Base-by-base conservation (phyloP, 2,113 vertebrate genomes). In the Clarias macrocephalus region DNA sequence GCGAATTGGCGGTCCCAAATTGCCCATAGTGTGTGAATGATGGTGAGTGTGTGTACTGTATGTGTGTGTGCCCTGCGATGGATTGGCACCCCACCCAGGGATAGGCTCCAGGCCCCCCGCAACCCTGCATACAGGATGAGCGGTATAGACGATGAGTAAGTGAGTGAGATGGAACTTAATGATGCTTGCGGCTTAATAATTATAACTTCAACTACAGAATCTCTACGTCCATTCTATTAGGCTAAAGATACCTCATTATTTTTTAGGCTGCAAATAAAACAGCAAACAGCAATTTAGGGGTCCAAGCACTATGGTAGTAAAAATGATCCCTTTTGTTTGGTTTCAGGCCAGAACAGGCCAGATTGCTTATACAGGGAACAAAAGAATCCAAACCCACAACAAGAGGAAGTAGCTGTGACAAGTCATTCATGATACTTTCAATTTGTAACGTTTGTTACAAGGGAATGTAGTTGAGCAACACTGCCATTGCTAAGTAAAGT, bases 301-400 rank as follows among this genome's bases (percentile, higher is more conserved):
- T 72, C 3, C 68, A 37, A 37, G 30, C 16, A 70, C 28, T 70
- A 19, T 37, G 37, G 19, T 19, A 42, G 18, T 23, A 42, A 73
- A 48, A 23, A 23, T 21, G 16, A 70, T 70, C 66, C 3, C 10
- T 10, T 63, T 66, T 66, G 11, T 28, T 28, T 10, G 63, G 11
- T 66, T 66, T 11, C 63, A 25, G 42, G 42, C 28, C 63, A 28
- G n/a, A 48, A n/a, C 48, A 80, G 54, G 18, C 48, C 48, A 48
- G 48, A 48, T 48, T 48, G 48, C 6, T 33, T 60, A 92, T 10
- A 63, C 93, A 94, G 3, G 37, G 82, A 23, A 94, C 82, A 1
- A 85, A 0, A 1, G 80, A 87, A 2, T 18, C 92, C 93, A 76
- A 62, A 59, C 30, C 42, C 12, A 68, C 6, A 60, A 82, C 18